phyloP scores from a whole-genome alignment of 2,888 invertebrate species.

The Acanthosepion esculentum region DNA sequence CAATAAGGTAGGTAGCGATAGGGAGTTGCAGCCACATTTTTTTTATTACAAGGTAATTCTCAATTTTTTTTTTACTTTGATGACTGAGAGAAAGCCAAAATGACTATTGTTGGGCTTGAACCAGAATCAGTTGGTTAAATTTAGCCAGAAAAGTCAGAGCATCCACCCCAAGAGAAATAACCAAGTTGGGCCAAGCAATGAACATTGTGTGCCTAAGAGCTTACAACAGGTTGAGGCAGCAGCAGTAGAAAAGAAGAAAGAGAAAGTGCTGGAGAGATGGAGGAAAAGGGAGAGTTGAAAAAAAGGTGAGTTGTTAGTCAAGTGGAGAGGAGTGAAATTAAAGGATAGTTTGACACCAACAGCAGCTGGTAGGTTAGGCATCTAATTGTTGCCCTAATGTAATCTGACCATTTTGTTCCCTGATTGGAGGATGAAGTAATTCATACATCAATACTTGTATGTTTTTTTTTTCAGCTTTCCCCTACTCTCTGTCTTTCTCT shows the following conservation, averaged over 20 bases:
- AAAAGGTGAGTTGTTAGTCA: neutral
- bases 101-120: neutral
- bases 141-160: neutral
- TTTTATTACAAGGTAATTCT: too few species aligned
- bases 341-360: neutral
- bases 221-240: neutral
- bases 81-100: neutral
- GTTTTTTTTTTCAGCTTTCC: neutral
- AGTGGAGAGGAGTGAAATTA: neutral
- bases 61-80: too few species aligned
- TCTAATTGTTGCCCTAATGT: conserved; percentile 18
- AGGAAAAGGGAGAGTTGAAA: neutral
- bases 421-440: conserved; percentile 33
- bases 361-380: conserved; percentile 20
- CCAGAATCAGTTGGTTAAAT: neutral
- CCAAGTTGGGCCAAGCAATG: neutral
- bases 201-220: neutral
- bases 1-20: too few species aligned
- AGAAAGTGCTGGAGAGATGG: neutral
- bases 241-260: neutral
- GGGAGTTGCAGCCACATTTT: too few species aligned
- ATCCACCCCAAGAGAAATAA: neutral
- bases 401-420: conserved; percentile 33
- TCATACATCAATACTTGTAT: conserved; percentile 14
- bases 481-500: neutral